Conservation (phyloP, 2,797 vertebrate genomes). For the Ctenopoma kingsleyae region DNA sequence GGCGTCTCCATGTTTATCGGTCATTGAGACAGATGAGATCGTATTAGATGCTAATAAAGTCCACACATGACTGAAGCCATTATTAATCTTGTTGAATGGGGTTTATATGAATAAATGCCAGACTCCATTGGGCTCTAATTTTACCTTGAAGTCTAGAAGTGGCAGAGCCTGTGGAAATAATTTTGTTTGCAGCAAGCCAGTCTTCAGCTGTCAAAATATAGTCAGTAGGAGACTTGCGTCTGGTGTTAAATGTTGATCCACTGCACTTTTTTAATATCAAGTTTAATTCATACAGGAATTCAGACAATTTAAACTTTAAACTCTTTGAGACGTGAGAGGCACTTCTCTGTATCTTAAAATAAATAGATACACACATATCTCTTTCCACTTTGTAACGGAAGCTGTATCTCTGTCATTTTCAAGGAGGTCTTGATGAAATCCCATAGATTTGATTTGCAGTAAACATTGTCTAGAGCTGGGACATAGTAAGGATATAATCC, state of each 20-base stretch:
- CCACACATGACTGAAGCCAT: slow-evolving; percentile 76
- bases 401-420: slow-evolving; percentile 25
- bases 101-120: slow-evolving; percentile 67
- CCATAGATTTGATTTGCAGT: slow-evolving; percentile 45
- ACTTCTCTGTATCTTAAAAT: slow-evolving; percentile 41
- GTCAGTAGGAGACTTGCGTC: background rate
- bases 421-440: slow-evolving; percentile 41
- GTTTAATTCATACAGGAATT: slow-evolving; percentile 24
- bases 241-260: slow-evolving; percentile 10
- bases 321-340: slow-evolving; percentile 13
- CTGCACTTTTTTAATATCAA: slow-evolving; percentile 23
- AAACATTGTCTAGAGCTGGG: slow-evolving; percentile 23
- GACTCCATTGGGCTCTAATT: slow-evolving; percentile 63
- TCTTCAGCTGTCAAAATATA: slow-evolving; percentile 28
- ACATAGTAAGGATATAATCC: slow-evolving; percentile 36
- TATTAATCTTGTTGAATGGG: slow-evolving; percentile 76
- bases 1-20: slow-evolving; percentile 74
- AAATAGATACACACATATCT: slow-evolving; percentile 28
- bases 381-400: slow-evolving; percentile 14
- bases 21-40: slow-evolving; percentile 78
- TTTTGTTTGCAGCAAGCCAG: slow-evolving; percentile 34
- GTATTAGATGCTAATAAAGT: slow-evolving; percentile 79
- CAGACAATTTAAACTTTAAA: slow-evolving; percentile 11
- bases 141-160: slow-evolving; percentile 52
- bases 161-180: slow-evolving; percentile 35